These are phyloP conservation scores for Volucella zonaria DNA, from an alignment of 2,888 invertebrate species.

Conservation along the genomic window DNA sequence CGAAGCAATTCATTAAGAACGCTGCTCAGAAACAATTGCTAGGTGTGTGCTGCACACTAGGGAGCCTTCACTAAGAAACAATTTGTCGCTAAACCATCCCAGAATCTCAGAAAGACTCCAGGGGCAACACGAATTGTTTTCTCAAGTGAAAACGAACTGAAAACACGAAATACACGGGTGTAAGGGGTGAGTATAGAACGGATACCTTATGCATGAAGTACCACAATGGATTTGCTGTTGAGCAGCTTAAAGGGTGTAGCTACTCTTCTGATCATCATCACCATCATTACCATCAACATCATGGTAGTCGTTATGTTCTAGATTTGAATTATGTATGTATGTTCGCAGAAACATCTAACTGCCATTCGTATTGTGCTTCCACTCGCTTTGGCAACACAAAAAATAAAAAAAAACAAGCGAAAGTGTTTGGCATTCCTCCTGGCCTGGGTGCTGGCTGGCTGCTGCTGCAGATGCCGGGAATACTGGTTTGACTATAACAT, in stretches of 20 bases:
- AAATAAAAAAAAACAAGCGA: constrained; percentile 39
- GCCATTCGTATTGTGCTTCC: constrained; percentile 1
- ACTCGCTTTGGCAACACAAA: not conserved
- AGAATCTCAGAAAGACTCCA: constrained; percentile 12
- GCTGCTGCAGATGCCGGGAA: constrained; percentile 43
- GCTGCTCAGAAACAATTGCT: constrained; percentile 16
- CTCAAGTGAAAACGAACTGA: constrained; percentile 56
- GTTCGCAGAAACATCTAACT: not conserved
- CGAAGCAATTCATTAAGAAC: constrained; percentile 48
- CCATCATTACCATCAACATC: not conserved
- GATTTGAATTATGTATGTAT: constrained; percentile 32
- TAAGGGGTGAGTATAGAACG: too few species aligned
- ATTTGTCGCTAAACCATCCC: constrained; percentile 1
- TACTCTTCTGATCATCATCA: not conserved
- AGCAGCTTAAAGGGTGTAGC: constrained; percentile 12
- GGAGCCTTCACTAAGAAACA: constrained; percentile 18
- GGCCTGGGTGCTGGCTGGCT: not conserved
- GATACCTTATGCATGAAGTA: constrained; percentile 41
- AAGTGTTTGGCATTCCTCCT: constrained; percentile 56
- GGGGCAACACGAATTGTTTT: constrained; percentile 24
- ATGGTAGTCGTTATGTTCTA: constrained; percentile 33
- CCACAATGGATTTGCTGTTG: constrained; percentile 45
- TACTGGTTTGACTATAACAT: constrained; percentile 48
- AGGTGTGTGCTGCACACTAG: not conserved
- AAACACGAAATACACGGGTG: constrained; percentile 38